A percentile compares a stretch with the other conserved stretches of the same genome.
These are phyloP conservation scores for Phrynocephalus forsythii DNA, from an alignment of 2,797 vertebrate genomes.

Conservation along the genomic window DNA sequence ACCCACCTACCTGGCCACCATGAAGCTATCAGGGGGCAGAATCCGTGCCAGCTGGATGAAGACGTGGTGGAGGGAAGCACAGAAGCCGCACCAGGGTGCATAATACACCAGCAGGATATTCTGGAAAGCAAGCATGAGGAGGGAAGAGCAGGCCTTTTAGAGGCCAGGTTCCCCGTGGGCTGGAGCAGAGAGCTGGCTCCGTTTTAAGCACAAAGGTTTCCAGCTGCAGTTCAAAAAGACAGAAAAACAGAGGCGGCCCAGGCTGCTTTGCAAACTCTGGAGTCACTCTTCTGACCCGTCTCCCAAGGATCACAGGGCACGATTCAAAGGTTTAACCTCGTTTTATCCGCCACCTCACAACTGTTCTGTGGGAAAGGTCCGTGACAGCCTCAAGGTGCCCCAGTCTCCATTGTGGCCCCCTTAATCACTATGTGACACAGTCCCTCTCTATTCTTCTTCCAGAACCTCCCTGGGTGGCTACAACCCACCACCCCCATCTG, in stretches of 20 bases:
- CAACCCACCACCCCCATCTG: accelerated
- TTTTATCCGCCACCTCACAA: no score
- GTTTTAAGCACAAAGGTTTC: neutral
- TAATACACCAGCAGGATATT: constrained; percentile 89
- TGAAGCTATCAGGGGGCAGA: constrained; percentile 84
- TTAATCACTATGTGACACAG: neutral
- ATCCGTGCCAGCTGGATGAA: constrained; percentile 89
- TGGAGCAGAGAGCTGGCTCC: no score
- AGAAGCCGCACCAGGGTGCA: constrained; percentile 85
- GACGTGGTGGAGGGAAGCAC: constrained; percentile 82
- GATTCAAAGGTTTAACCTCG: neutral
- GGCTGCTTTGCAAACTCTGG: no score
- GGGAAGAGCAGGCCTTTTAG: constrained; percentile 10
- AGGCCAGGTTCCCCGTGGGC: neutral
- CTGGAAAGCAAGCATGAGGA: constrained; percentile 72
- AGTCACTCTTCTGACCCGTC: no score
- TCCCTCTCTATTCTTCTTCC: no score
- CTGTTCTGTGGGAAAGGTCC: no score
- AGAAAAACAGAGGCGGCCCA: no score
- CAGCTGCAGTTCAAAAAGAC: neutral
- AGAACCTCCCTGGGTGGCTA: neutral
- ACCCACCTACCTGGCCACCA: constrained; percentile 87
- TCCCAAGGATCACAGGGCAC: no score
- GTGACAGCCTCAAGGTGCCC: no score
- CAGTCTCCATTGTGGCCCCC: no score